phyloP scores from a whole-genome alignment of 2,113 vertebrate genomes.

The Sinocyclocheilus grahami region DNA sequence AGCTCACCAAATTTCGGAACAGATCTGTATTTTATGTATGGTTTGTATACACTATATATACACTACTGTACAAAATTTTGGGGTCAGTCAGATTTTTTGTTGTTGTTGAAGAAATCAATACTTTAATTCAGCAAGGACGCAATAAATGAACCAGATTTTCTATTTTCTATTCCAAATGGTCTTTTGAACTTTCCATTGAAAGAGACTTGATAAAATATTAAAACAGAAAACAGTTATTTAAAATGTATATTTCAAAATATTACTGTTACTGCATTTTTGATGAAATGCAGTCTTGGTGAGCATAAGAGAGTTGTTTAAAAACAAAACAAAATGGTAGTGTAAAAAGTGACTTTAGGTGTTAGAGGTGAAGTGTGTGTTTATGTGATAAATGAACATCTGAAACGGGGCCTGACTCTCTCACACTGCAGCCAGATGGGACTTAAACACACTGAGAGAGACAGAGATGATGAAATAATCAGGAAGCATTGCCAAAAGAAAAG shows the following conservation, averaged over 20 bases:
- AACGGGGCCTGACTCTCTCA: neutral
- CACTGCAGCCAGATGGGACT: neutral
- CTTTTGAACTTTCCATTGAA: too few relatives aligned
- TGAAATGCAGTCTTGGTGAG: neutral
- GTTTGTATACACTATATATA: too few relatives aligned
- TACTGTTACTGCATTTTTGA: neutral
- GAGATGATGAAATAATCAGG: conserved; percentile 44
- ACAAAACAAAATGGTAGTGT: neutral
- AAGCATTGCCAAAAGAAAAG: conserved; percentile 45
- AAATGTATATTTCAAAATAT: neutral
- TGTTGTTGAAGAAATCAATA: too few relatives aligned
- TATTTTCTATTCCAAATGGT: too few relatives aligned
- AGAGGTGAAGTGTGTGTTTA: neutral
- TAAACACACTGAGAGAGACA: conserved; percentile 57
- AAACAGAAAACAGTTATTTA: too few relatives aligned
- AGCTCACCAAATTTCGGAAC: too few relatives aligned
- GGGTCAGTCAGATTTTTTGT: too few relatives aligned
- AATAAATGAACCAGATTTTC: too few relatives aligned
- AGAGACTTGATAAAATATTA: neutral
- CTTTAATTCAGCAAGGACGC: too few relatives aligned
- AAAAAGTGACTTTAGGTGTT: neutral
- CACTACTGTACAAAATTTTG: too few relatives aligned
- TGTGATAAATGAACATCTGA: neutral
- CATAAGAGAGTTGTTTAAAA: neutral
- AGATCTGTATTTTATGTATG: too few relatives aligned